Conservation (phyloP, 1,140 invertebrate genomes). For the Cotesia typhae region DNA sequence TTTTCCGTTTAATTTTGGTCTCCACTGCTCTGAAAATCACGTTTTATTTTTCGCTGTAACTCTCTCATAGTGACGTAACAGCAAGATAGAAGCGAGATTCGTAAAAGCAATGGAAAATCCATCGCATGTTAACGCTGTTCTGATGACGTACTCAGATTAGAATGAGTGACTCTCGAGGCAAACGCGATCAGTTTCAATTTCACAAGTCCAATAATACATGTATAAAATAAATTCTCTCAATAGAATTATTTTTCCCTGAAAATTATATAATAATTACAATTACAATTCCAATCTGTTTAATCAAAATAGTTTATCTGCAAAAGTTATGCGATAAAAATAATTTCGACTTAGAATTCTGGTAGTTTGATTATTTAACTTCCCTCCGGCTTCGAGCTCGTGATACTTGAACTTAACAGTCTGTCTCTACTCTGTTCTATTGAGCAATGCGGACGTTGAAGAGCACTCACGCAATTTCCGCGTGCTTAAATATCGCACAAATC, state of each 20-base stretch:
- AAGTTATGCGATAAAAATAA: too few relatives aligned
- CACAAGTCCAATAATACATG: neutral
- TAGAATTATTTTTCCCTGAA: too few relatives aligned
- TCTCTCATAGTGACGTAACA: neutral
- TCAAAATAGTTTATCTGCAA: too few relatives aligned
- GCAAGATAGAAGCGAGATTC: neutral
- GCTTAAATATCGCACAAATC: constrained; percentile 21
- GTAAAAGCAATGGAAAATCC: constrained; percentile 9
- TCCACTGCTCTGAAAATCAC: too few relatives aligned
- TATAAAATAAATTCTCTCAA: neutral
- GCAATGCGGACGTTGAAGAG: constrained; percentile 18
- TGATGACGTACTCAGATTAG: constrained; percentile 5
- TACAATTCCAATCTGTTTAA: too few relatives aligned
- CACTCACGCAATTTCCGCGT: constrained; percentile 21
- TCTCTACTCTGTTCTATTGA: neutral
- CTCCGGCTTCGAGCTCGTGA: neutral
- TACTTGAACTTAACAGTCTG: neutral
- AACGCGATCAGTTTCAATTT: constrained; percentile 24
- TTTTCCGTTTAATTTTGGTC: too few relatives aligned
- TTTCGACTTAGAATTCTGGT: too few relatives aligned
- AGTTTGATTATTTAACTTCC: neutral
- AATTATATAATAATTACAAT: too few relatives aligned
- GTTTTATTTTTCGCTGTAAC: too few relatives aligned
- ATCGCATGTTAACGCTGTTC: neutral
- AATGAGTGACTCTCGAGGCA: neutral